A percentile compares a stretch with the other conserved stretches of the same genome.
Conservation (phyloP, 2,113 vertebrate genomes). For the Xiphophorus couchianus region DNA sequence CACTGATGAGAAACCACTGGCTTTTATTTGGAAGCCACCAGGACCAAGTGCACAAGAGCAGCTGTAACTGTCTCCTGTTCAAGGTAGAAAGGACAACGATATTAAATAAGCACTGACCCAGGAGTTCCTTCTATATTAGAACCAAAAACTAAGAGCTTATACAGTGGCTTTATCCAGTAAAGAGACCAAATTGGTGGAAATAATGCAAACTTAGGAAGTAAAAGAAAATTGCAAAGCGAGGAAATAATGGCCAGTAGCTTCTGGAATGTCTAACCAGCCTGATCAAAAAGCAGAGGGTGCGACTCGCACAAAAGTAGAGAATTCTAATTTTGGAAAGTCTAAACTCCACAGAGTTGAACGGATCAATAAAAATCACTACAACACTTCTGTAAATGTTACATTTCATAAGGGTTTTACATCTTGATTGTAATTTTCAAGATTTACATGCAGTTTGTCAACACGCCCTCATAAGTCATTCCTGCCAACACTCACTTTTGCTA, state of each 20-base stretch:
- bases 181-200: neutral
- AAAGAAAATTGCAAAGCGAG: neutral
- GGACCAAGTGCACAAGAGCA: too few relatives aligned
- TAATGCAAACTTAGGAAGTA: neutral
- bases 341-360: neutral
- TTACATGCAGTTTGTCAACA: neutral
- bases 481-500: constrained; percentile 38
- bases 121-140: neutral
- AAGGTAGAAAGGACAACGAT: neutral
- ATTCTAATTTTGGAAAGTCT: neutral
- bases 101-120: neutral
- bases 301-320: neutral
- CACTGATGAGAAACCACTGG: too few relatives aligned
- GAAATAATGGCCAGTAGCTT: neutral
- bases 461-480: constrained; percentile 35
- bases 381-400: neutral
- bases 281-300: neutral
- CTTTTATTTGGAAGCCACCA: too few relatives aligned
- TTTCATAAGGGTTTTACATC: neutral
- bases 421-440: neutral
- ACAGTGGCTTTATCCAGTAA: too few relatives aligned
- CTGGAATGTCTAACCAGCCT: neutral
- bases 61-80: neutral
- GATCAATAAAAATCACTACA: neutral
- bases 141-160: neutral